These are phyloP conservation scores for Oryzaephilus surinamensis DNA, from an alignment of 1,140 invertebrate species.

Conservation along the genomic window DNA sequence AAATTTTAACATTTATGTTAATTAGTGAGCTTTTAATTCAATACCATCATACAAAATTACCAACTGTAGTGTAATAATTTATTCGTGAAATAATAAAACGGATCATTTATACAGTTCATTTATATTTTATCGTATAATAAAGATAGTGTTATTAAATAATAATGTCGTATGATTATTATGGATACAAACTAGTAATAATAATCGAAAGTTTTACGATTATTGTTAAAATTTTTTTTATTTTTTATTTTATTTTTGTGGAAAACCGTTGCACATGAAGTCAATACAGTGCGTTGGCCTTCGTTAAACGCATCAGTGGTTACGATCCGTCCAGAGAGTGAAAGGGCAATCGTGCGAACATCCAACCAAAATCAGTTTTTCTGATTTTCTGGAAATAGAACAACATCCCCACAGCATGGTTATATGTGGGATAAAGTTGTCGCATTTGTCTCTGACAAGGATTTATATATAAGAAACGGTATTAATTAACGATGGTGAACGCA, in stretches of 20 bases:
- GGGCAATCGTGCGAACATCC: slow-evolving; percentile 5
- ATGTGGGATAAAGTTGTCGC: slow-evolving; percentile 3
- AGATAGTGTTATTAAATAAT: neutral
- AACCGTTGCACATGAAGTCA: too few relatives aligned
- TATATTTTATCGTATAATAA: neutral
- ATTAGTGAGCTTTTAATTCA: too few relatives aligned
- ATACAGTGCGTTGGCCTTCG: neutral
- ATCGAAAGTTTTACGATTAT: neutral
- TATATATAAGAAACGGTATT: slow-evolving; percentile 4
- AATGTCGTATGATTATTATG: neutral
- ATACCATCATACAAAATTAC: too few relatives aligned
- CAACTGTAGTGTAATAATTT: too few relatives aligned
- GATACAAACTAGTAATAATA: neutral
- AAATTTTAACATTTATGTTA: too few relatives aligned
- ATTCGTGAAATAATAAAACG: too few relatives aligned
- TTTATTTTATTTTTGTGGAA: too few relatives aligned
- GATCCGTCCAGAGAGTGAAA: neutral
- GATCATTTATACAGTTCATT: too few relatives aligned
- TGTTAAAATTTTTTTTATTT: too few relatives aligned
- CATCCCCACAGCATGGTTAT: neutral
- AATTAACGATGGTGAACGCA: slow-evolving; percentile 4
- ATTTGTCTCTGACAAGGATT: slow-evolving; percentile 11
- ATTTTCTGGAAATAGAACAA: slow-evolving; percentile 1
- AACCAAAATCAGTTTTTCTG: slow-evolving; percentile 6
- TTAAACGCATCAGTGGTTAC: slow-evolving; percentile 5